Conservation (phyloP, 2,797 vertebrate genomes). For the Brachyalestes nurse region DNA sequence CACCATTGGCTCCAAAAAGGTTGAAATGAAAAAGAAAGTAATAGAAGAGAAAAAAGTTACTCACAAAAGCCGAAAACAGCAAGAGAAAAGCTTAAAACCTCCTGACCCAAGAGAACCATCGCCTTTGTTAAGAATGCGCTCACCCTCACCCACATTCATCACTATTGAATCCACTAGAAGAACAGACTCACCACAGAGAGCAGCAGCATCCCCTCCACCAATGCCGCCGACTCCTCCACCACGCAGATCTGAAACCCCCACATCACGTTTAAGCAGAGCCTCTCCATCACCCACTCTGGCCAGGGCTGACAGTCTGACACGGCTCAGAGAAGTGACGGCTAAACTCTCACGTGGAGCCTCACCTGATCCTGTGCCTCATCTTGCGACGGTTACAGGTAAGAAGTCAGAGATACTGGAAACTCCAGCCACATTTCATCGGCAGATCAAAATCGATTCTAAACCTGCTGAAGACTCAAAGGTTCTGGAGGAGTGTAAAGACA, state of each 20-base stretch:
- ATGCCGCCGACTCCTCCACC: conserved; percentile 76
- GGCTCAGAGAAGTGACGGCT: conserved; percentile 85
- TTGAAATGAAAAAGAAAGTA: conserved; percentile 65
- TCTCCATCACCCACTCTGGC: conserved; percentile 81
- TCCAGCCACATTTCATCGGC: conserved; percentile 83
- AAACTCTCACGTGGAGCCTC: conserved; percentile 82
- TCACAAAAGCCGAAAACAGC: conserved; percentile 69
- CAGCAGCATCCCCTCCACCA: conserved; percentile 74
- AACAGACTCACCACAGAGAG: conserved; percentile 77
- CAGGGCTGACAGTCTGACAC: conserved; percentile 84
- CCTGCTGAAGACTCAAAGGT: conserved; percentile 44
- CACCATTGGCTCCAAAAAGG: conserved; percentile 74
- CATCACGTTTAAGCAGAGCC: conserved; percentile 71
- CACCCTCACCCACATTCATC: conserved; percentile 88
- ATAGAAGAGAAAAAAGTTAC: conserved; percentile 61
- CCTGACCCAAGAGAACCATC: conserved; percentile 74
- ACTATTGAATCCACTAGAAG: conserved; percentile 85
- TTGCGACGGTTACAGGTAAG: conserved; percentile 77
- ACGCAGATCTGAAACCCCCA: conserved; percentile 75
- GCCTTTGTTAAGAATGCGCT: conserved; percentile 78
- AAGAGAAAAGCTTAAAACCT: conserved; percentile 67
- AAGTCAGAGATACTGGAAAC: conserved; percentile 85
- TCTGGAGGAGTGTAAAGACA: conserved; percentile 33
- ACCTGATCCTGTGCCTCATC: conserved; percentile 67
- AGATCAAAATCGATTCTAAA: conserved; percentile 83